phyloP scores from a whole-genome alignment of 2,888 invertebrate species.

The Bellardia bayeri region DNA sequence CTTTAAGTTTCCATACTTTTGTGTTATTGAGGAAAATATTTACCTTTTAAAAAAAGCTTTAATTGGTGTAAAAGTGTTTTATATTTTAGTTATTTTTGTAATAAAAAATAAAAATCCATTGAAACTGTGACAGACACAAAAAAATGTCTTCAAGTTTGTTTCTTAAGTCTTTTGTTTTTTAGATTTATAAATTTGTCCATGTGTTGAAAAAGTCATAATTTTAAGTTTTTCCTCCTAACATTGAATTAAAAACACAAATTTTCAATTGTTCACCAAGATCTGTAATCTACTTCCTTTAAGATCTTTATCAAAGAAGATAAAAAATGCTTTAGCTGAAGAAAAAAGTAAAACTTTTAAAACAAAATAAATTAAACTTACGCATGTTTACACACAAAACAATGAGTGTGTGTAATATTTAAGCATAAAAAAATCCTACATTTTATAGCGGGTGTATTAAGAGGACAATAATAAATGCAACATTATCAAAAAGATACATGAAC shows the following conservation, averaged over 20 bases:
- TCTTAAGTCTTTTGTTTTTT: slow-evolving; percentile 33
- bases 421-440: slow-evolving; percentile 11
- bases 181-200: neutral
- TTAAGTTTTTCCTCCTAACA: too few relatives aligned
- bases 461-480: slow-evolving; percentile 69
- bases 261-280: slow-evolving; percentile 50
- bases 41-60: too few relatives aligned
- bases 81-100: too few relatives aligned
- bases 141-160: neutral
- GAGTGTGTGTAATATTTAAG: slow-evolving; percentile 1
- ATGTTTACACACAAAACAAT: slow-evolving; percentile 32
- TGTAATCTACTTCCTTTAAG: slow-evolving; percentile 45
- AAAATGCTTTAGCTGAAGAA: slow-evolving; percentile 6
- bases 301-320: slow-evolving; percentile 49
- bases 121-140: neutral
- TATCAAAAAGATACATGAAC: slow-evolving; percentile 10
- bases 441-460: slow-evolving; percentile 64
- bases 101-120: too few relatives aligned
- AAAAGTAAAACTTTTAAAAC: slow-evolving; percentile 47
- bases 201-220: too few relatives aligned
- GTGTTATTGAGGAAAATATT: too few relatives aligned
- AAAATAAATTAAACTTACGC: slow-evolving; percentile 67
- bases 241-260: neutral
- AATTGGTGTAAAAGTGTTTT: too few relatives aligned
- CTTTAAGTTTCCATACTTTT: too few relatives aligned